Percentiles rank a stretch among this genome's conserved stretches.
Conservation (phyloP, 2,797 vertebrate species). For the Rhinella marina region DNA sequence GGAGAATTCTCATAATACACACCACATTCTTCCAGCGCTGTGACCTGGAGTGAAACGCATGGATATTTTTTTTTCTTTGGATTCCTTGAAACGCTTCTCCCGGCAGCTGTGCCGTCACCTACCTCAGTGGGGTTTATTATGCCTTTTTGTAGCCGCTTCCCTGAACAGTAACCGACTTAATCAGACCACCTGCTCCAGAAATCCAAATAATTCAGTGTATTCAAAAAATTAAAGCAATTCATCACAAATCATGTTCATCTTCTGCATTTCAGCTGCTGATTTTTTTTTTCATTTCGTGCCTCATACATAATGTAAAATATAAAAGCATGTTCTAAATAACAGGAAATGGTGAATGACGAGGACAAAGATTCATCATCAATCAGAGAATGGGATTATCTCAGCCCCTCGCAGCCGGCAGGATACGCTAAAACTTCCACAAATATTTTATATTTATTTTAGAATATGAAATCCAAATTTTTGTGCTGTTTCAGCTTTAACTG, state of each 20-base stretch:
- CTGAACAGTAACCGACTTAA: slow-evolving; percentile 23
- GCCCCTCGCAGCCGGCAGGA: not conserved
- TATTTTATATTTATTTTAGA: not conserved
- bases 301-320: slow-evolving; percentile 46
- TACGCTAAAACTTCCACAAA: not conserved
- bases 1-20: not conserved
- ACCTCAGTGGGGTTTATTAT: slow-evolving; percentile 10
- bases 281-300: not conserved
- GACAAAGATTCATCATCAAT: slow-evolving; percentile 18
- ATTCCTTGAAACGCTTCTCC: not conserved
- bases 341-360: slow-evolving; percentile 26
- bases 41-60: not conserved
- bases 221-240: slow-evolving; percentile 57
- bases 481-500: not conserved
- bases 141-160: slow-evolving; percentile 28
- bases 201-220: slow-evolving; percentile 43
- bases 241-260: slow-evolving; percentile 31
- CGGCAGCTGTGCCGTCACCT: slow-evolving; percentile 49
- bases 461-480: not conserved
- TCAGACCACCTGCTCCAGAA: slow-evolving; percentile 52
- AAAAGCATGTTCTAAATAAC: not conserved
- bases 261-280: slow-evolving; percentile 34
- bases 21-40: not conserved
- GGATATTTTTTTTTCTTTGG: not conserved
- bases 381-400: slow-evolving; percentile 19